Percentiles rank a stretch among this genome's conserved stretches.
These are phyloP conservation scores for Aphelinus atriplicis DNA, from an alignment of 1,140 invertebrate species.

Conservation along the genomic window DNA sequence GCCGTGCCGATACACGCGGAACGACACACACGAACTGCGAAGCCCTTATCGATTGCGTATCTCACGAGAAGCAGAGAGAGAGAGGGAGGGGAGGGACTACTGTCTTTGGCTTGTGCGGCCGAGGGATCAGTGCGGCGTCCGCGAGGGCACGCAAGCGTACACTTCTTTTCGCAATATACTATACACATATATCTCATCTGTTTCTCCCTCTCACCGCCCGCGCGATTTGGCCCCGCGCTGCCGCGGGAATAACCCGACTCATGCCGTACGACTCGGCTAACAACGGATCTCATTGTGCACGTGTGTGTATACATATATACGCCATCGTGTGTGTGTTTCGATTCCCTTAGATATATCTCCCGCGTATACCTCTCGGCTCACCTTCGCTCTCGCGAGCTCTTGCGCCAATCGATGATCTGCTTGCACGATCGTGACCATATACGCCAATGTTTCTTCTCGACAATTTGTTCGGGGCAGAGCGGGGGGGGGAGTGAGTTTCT, in stretches of 20 bases:
- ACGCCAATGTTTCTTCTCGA: too few species aligned
- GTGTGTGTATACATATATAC: background rate
- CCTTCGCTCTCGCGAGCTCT: too few species aligned
- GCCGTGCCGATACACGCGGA: conserved; percentile 4
- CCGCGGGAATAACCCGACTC: too few species aligned
- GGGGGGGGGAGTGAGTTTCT: too few species aligned
- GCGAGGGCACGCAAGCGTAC: conserved; percentile 8
- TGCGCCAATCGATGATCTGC: too few species aligned
- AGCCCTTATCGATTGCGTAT: conserved; percentile 50
- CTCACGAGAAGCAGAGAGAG: conserved; percentile 44
- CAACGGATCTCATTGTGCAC: too few species aligned
- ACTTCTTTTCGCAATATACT: background rate
- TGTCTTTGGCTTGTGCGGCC: conserved; percentile 44
- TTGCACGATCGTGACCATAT: too few species aligned
- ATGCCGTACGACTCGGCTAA: too few species aligned
- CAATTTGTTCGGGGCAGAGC: too few species aligned
- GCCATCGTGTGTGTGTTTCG: too few species aligned
- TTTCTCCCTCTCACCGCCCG: background rate
- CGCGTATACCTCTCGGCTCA: too few species aligned
- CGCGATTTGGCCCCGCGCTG: background rate
- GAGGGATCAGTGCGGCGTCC: background rate
- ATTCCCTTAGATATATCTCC: too few species aligned
- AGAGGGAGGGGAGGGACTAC: conserved; percentile 43
- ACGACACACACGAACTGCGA: background rate
- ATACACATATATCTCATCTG: conserved; percentile 5